Evolutionary conservation across 2,888 invertebrate species (phyloP), one percentile per base, ranked within the genome.

Genomic region (Trimorus sp.): DNA sequence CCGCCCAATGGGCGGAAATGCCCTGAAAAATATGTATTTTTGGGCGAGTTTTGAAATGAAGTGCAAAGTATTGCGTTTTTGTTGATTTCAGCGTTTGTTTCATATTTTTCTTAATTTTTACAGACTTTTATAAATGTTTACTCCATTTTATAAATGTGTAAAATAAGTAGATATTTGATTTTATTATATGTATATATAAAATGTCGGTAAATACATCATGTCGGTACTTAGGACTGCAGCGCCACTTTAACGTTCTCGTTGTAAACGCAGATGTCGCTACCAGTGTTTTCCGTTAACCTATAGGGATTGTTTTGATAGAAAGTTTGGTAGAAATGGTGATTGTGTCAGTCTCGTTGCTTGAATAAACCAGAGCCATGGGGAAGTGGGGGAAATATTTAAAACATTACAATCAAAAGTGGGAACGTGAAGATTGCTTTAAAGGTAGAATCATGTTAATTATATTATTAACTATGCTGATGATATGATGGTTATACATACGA

Each of bases 341-440:
- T 45, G 3, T 45, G 45, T 45, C 6, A 12, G 15, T 51, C 51
- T 51, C 15, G 51, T 51, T 51, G n/a, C n/a, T n/a, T n/a, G n/a
- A n/a, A 2, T 51, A 51, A 51, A 51, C 11, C 6, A 9, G 1
- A 51, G 6, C 51, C 4, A 56, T 56, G 56, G 56, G 56, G 11
- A 56, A 56, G 9, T 56, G 56, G 56, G 56, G 36, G 26, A 56
- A 56, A 36, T 56, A 56, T 56, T 36, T 56, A 56, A 56, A 56
- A 7, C 56, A 56, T 56, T 56, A 56, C n/a, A 56, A 56, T 5
- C 36, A 26, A 56, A 36, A 26, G n/a, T 56, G 11, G 51, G 11
- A 56, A 56, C 56, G 11, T 2, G 36, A 56, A 16, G 14, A 36
- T 56, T 56, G 26, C 7, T 56, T 56, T 56, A 56, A 56, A 51